phyloP scores from a whole-genome alignment of 2,888 invertebrate genomes.

The Gymnocheta viridis region DNA sequence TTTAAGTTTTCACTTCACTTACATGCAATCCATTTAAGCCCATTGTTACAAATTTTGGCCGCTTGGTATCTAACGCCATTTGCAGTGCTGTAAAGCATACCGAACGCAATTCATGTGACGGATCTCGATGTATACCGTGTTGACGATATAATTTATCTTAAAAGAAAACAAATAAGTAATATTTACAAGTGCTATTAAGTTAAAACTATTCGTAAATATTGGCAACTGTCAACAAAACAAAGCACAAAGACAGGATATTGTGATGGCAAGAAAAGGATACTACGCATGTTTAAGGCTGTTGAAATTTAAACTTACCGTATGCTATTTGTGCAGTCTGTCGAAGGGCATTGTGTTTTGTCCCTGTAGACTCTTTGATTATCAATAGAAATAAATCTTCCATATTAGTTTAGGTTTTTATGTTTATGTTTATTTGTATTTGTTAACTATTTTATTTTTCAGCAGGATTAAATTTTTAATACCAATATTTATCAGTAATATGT shows the following conservation, averaged over 20 bases:
- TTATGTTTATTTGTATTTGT: background rate
- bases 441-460: background rate
- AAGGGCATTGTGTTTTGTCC: slow-evolving; percentile 87
- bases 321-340: slow-evolving; percentile 93
- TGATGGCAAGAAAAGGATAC: slow-evolving; percentile 42
- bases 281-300: slow-evolving; percentile 47
- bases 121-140: slow-evolving; percentile 89
- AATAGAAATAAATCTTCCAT: slow-evolving; percentile 95
- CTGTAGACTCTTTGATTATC: slow-evolving; percentile 92
- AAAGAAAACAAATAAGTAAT: slow-evolving; percentile 81
- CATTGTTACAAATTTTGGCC: slow-evolving; percentile 91
- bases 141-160: slow-evolving; percentile 91
- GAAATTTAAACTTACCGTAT: slow-evolving; percentile 85
- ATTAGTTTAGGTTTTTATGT: background rate
- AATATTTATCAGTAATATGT: too few species aligned
- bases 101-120: slow-evolving; percentile 91
- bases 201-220: background rate
- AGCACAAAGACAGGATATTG: slow-evolving; percentile 42
- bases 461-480: slow-evolving; percentile 19
- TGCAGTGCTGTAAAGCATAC: slow-evolving; percentile 93
- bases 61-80: slow-evolving; percentile 92
- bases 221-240: slow-evolving; percentile 1
- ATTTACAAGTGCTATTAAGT: background rate
- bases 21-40: slow-evolving; percentile 96
- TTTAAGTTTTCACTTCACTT: slow-evolving; percentile 79